Evolutionary conservation across 2,888 invertebrate genomes (phyloP).

Genomic region (Metellina segmentata): DNA sequence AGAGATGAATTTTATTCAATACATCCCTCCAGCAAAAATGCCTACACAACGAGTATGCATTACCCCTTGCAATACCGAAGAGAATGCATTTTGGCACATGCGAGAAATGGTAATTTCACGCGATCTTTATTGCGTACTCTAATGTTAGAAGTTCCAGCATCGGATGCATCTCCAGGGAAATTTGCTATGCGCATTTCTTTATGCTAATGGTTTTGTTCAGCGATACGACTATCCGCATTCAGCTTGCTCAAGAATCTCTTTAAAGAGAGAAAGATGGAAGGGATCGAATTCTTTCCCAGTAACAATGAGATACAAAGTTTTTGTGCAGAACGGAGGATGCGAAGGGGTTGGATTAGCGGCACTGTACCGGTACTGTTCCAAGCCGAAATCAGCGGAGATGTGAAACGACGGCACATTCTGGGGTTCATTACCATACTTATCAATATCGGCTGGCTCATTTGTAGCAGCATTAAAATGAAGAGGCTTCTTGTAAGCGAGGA

Average conservation of each 20-base stretch:
- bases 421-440: no score
- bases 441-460: no score
- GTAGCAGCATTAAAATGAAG: no score
- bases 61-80: not conserved
- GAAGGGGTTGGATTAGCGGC: no score
- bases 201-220: constrained; percentile 27
- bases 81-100: not conserved
- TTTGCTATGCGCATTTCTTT: constrained; percentile 46
- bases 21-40: not conserved
- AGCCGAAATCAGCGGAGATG: no score
- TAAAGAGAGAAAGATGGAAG: not conserved
- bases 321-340: no score
- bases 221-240: not conserved
- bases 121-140: constrained; percentile 3
- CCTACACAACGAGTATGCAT: not conserved
- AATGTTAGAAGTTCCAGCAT: not conserved
- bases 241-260: not conserved
- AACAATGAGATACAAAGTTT: no score
- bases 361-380: no score
- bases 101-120: not conserved
- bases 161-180: not conserved
- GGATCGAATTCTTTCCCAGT: no score
- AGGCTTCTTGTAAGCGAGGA: no score
- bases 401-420: no score
- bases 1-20: not conserved